Conservation (phyloP, 2,888 invertebrate species). For the Tenodera sinensis region DNA sequence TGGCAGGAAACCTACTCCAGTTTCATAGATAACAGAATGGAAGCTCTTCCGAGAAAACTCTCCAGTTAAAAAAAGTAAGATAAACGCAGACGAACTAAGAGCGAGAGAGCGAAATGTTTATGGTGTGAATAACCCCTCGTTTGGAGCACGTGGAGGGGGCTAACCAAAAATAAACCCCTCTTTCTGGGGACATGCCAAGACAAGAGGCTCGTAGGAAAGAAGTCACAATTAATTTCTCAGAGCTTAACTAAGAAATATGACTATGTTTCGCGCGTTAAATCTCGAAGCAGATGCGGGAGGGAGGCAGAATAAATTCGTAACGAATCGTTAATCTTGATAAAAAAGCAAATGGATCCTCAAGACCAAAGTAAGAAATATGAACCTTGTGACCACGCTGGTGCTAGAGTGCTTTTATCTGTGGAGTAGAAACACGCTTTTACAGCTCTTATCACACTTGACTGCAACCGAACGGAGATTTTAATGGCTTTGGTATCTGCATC, state of each 20-base stretch:
- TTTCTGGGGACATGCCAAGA: background rate
- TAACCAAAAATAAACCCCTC: background rate
- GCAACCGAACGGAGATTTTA: no score
- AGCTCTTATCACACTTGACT: no score
- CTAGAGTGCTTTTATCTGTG: background rate
- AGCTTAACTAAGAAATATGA: background rate
- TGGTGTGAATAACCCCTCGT: constrained; percentile 8
- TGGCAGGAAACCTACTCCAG: background rate
- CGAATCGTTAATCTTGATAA: background rate
- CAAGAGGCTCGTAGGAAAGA: background rate
- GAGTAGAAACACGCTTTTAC: background rate
- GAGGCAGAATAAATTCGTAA: background rate
- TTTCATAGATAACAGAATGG: background rate
- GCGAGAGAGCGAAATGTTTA: background rate
- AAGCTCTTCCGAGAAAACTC: background rate
- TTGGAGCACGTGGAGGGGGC: background rate
- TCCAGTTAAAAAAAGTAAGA: background rate
- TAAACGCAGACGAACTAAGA: background rate
- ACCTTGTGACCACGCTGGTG: background rate
- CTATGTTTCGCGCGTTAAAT: no score
- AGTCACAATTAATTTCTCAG: background rate
- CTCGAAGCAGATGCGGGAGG: no score
- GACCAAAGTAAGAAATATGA: background rate
- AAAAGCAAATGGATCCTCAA: background rate
- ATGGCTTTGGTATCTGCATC: no score